Conservation (phyloP, 2,797 vertebrate genomes). For the Buceros bicornis region DNA sequence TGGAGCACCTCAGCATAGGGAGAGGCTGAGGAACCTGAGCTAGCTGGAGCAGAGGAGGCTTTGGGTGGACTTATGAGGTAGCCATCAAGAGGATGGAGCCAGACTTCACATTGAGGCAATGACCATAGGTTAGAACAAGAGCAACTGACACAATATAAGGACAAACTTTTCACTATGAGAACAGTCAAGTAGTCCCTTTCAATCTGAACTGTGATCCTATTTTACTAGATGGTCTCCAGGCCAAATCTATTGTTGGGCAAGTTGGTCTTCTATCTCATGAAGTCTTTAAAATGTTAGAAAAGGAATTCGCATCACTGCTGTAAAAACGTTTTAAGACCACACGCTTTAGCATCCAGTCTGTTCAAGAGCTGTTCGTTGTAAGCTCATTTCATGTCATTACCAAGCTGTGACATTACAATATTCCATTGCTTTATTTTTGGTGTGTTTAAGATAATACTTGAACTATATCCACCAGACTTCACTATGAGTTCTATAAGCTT, state of each 20-base stretch:
- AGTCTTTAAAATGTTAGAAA: not conserved
- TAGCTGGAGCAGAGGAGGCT: not conserved
- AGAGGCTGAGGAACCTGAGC: not conserved
- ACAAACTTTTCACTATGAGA: not conserved
- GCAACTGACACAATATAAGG: not conserved
- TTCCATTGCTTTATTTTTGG: not conserved
- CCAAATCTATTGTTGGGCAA: not conserved
- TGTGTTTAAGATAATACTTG: not conserved
- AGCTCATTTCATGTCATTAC: not conserved
- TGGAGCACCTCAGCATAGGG: not conserved
- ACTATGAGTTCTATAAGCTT: not conserved
- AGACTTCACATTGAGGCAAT: not conserved
- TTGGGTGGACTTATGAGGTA: rapidly evolving
- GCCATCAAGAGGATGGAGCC: not conserved
- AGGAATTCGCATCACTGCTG: not conserved
- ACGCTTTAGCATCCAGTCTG: not conserved
- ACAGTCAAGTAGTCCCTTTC: not conserved
- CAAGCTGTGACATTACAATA: not conserved
- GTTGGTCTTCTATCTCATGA: not conserved
- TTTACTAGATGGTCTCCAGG: not conserved
- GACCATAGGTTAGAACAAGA: not conserved
- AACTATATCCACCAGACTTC: not conserved
- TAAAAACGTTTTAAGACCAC: not conserved
- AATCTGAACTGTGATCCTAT: not conserved
- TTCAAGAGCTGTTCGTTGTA: not conserved